phyloP scores from a whole-genome alignment of 2,113 vertebrate genomes.

The Cochlearius cochlearius region DNA sequence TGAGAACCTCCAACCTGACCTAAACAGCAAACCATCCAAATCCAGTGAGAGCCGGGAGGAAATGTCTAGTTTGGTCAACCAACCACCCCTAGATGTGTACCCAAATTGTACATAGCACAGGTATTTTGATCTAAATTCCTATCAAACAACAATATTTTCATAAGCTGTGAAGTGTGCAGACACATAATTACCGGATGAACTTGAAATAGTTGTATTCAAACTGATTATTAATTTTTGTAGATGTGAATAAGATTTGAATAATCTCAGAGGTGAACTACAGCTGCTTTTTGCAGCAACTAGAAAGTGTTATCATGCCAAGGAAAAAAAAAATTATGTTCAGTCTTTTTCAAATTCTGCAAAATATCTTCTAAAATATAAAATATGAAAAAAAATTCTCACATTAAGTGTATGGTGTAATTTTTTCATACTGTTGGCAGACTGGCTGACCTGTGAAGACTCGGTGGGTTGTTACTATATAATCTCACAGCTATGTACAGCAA shows the following conservation, averaged over 20 bases:
- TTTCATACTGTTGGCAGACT: background rate
- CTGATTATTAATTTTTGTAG: background rate
- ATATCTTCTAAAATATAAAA: background rate
- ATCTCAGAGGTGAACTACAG: background rate
- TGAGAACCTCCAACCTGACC: background rate
- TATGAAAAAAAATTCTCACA: background rate
- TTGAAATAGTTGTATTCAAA: background rate
- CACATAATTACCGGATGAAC: background rate
- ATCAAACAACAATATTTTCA: background rate
- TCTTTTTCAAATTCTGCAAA: background rate
- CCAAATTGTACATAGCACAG: background rate
- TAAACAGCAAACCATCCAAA: background rate
- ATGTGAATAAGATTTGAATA: background rate
- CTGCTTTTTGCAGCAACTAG: background rate
- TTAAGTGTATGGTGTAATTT: background rate
- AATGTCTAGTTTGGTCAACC: rapidly evolving
- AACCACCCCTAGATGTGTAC: background rate
- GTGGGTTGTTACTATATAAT: background rate
- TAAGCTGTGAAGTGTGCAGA: background rate
- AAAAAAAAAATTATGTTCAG: background rate
- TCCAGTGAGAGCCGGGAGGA: background rate
- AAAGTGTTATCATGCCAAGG: background rate
- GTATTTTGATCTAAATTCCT: background rate
- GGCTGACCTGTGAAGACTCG: background rate
- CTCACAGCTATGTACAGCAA: background rate